phyloP scores from a whole-genome alignment of 2,113 vertebrate species.

The Nothobranchius furzeri region DNA sequence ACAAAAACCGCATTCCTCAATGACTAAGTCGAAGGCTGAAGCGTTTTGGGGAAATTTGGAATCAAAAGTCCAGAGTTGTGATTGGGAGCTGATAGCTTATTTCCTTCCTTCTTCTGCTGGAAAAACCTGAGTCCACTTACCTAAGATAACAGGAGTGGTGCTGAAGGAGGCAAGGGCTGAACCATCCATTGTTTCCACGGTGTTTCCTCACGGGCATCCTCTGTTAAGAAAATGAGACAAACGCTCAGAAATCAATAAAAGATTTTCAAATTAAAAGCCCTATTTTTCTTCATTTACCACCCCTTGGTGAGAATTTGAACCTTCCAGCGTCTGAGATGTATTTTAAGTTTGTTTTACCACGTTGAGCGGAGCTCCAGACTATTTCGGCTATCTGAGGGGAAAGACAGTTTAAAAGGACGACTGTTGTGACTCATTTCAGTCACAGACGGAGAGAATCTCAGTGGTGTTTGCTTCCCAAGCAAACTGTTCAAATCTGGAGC shows the following conservation, averaged over 20 bases:
- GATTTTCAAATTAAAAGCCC: slow-evolving; percentile 22
- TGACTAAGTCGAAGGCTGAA: neutral
- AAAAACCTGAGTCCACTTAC: neutral
- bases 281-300: slow-evolving; percentile 1
- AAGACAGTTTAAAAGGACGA: too few species aligned
- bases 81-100: neutral
- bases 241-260: slow-evolving; percentile 14
- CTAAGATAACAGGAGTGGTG: slow-evolving; percentile 23
- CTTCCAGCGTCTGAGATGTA: slow-evolving; percentile 2
- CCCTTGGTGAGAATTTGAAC: slow-evolving; percentile 21
- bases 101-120: too few species aligned
- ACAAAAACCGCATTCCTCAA: neutral
- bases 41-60: neutral
- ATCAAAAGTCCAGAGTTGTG: neutral
- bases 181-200: slow-evolving; percentile 60
- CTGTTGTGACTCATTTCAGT: too few species aligned
- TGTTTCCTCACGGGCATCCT: slow-evolving; percentile 42
- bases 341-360: slow-evolving; percentile 3
- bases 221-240: slow-evolving; percentile 47
- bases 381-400: too few species aligned
- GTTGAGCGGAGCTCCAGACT: neutral
- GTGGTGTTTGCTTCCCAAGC: too few species aligned
- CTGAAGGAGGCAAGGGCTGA: slow-evolving; percentile 11
- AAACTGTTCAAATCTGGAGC: neutral
- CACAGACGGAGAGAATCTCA: too few species aligned